Evolutionary conservation across 2,113 vertebrate genomes (phyloP).

Genomic region (Macaca mulatta): DNA sequence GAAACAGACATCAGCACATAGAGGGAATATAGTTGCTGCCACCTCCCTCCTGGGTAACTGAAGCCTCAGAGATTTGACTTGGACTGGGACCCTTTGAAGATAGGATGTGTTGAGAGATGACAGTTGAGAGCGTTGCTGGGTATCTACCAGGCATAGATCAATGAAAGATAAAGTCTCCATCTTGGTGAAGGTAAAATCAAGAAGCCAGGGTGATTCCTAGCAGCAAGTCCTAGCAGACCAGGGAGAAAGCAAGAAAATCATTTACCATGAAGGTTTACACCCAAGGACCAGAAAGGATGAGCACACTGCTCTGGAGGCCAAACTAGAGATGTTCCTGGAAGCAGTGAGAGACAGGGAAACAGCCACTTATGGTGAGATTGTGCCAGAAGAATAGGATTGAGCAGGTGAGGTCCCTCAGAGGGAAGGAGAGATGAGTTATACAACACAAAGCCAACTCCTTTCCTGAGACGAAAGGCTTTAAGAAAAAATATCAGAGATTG

Average conservation of each 20-base stretch:
- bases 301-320: background rate
- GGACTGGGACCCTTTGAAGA: background rate
- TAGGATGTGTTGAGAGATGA: fast-evolving
- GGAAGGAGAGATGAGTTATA: background rate
- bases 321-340: no score
- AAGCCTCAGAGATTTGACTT: background rate
- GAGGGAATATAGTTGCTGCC: background rate
- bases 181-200: background rate
- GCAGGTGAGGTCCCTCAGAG: background rate
- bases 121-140: no score
- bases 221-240: background rate
- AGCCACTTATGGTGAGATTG: background rate
- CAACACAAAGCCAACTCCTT: background rate
- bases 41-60: background rate
- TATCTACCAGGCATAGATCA: no score
- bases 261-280: background rate
- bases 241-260: background rate
- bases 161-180: background rate
- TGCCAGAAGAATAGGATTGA: background rate
- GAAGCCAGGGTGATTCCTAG: background rate
- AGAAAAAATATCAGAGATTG: background rate
- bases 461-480: background rate
- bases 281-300: background rate
- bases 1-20: background rate
- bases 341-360: fast-evolving